phyloP scores from a whole-genome alignment of 2,113 vertebrate genomes.

The Neogale vison region DNA sequence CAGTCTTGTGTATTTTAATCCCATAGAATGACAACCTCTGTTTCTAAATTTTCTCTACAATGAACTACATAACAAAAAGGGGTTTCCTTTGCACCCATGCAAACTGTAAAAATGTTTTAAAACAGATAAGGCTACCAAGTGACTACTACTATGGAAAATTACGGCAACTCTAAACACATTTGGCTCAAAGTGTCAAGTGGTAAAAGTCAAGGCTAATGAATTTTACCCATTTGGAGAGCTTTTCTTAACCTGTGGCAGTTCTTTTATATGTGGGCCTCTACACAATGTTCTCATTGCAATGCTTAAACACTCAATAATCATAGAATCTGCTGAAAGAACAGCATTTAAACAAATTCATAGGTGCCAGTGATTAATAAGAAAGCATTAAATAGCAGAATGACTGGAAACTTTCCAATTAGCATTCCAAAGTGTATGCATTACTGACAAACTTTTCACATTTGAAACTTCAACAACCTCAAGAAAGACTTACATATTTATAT shows the following conservation, averaged over 20 bases:
- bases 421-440: conserved; percentile 19
- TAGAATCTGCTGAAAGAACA: conserved; percentile 23
- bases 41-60: conserved; percentile 27
- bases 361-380: conserved; percentile 59
- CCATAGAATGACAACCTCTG: not conserved
- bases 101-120: conserved; percentile 32
- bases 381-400: conserved; percentile 57
- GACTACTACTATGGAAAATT: conserved; percentile 39
- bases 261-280: not conserved
- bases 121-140: conserved; percentile 45
- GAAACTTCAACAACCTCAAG: conserved; percentile 44
- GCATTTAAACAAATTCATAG: conserved; percentile 48
- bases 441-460: conserved; percentile 55
- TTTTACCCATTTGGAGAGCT: conserved; percentile 30
- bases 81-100: not conserved
- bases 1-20: not conserved
- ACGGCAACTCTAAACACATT: conserved; percentile 26
- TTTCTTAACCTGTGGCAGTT: not conserved
- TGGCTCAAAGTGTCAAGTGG: conserved; percentile 2
- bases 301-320: conserved; percentile 43
- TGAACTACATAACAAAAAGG: not conserved
- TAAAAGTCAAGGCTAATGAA: conserved; percentile 45
- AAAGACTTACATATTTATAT: conserved; percentile 54
- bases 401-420: conserved; percentile 58
- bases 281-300: conserved; percentile 22